Evolutionary conservation across 1,140 invertebrate species (phyloP), one percentile per base, ranked within the genome.

Genomic region (Yoshiicerus persimilis): DNA sequence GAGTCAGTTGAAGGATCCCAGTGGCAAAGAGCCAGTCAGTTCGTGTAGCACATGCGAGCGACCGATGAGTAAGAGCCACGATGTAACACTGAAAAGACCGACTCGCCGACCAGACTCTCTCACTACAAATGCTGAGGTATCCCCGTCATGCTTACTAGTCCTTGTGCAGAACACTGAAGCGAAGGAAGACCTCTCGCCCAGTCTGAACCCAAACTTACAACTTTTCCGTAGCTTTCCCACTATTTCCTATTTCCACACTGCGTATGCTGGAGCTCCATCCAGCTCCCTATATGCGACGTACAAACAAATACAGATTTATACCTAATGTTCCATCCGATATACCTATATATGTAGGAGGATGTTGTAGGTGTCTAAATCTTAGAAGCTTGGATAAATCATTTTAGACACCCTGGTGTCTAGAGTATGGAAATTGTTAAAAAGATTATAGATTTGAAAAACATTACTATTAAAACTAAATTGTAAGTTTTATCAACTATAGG

Each of bases 71-170:
- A 38, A 38, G 27, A 84, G 39, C 83, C 38, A 47, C 83, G 83
- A 47, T 47, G 83, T 30, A 84, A 25, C 47, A 84, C 83, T 84
- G 83, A 84, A 62, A 41, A 20, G 38, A 16, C 30, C 38, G 23
- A 34, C 39, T 84, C 39, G 83, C 47, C 83, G 83, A 56, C 16
- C 47, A 56, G 20, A 27, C 1, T n/a, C n/a, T n/a, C 20, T 16
- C 16, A 8, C 23, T 32, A 84, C 83, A 84, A 84, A 84, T 84
- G 8, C 83, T 11, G 11, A 62, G 38, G 6, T 25, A 47, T 56
- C 32, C 10, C 10, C 83, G 83, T 84, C 83, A 84, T 84, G 83
- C 83, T 84, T 84, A 84, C 83, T 84, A 47, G 34, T 84, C 38
- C 36, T 84, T 47, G 83, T 47, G 39, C 38, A 30, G 83, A 34